A percentile compares a stretch with the other conserved stretches of the same genome.
phyloP scores from a whole-genome alignment of 2,888 invertebrate species.

The Philopedon plagiatum region DNA sequence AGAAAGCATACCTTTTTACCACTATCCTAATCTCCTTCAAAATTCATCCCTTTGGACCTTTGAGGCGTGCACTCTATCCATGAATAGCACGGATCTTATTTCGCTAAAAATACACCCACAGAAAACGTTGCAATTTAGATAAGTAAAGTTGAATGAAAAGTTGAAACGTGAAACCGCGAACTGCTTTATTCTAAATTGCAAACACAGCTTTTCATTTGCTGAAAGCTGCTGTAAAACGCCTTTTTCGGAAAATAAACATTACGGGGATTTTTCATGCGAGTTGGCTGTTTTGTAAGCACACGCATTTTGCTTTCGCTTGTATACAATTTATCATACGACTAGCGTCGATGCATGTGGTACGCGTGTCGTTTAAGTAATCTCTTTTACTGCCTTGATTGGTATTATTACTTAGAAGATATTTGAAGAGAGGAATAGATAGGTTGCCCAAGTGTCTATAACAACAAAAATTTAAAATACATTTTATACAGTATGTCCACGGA shows the following conservation, averaged over 20 bases:
- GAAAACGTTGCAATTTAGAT: constrained; percentile 63
- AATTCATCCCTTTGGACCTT: too few relatives aligned
- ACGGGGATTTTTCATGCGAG: constrained; percentile 22
- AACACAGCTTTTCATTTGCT: constrained; percentile 58
- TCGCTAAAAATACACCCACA: constrained; percentile 51
- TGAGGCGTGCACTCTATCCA: background rate
- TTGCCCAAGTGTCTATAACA: too few relatives aligned
- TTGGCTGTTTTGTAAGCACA: constrained; percentile 4
- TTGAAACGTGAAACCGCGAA: constrained; percentile 52
- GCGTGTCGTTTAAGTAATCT: too few relatives aligned
- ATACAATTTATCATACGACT: background rate
- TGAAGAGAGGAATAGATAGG: too few relatives aligned
- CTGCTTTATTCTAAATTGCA: constrained; percentile 62
- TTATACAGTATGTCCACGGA: too few relatives aligned
- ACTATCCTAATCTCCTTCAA: too few relatives aligned
- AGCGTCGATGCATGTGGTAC: too few relatives aligned
- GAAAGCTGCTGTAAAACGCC: constrained; percentile 40
- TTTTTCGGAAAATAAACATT: constrained; percentile 32
- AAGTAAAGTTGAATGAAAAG: constrained; percentile 61
- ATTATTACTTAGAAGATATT: too few relatives aligned
- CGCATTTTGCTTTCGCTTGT: background rate
- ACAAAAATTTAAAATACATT: too few relatives aligned
- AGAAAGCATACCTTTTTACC: too few relatives aligned
- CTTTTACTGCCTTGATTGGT: too few relatives aligned
- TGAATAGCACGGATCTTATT: constrained; percentile 17